Base-by-base conservation (phyloP, 2,888 invertebrate species). In the Eugnorisma glareosa region DNA sequence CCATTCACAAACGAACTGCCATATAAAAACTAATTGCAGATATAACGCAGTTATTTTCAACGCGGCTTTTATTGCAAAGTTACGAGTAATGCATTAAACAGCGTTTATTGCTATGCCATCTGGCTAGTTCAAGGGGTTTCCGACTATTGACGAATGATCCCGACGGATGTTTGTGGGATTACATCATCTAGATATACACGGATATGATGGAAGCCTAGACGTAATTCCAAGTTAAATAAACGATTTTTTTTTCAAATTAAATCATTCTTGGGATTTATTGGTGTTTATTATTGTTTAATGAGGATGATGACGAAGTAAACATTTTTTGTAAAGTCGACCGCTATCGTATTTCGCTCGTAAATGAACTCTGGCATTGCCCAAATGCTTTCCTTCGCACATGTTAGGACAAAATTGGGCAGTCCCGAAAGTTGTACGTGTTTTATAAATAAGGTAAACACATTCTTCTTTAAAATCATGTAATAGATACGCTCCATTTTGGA, bases 41-140 rank as follows among this genome's bases (percentile, higher is more conserved):
- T 59, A 71, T 40, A 84, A 81, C 69, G 73, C 48, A 35, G 82
- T 82, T 86, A 82, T 82, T 79, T 51, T 77, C 67, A 72, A 67
- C 71, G 45, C 28, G 51, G 72, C 40, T 83, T 83, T 88, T 81
- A 86, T 88, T 73, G 80, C 71, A 15, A 66, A 74, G 80, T 86
- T 82, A 86, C 84, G 86, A 79, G 68, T 72, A 37, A 79, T 45
- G 69, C 79, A 86, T 83, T 72, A 80, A 86, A 68, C 67, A 37
- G 63, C 48, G 75, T 87, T 87, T 85, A 87, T 85, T 73, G 71
- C 86, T 40, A 4, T 37, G 72, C 59, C 88, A 83, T 87, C 83
- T 87, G 83, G 83, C 43, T 57, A 67, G 84, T 74, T 86, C 86
- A 88, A 88, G 86, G 88, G 81, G 80, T 67, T 86, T 80, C 86